These are phyloP conservation scores for Chaetogeoica ovagalla DNA, from an alignment of 2,888 invertebrate species.

Conservation along the genomic window DNA sequence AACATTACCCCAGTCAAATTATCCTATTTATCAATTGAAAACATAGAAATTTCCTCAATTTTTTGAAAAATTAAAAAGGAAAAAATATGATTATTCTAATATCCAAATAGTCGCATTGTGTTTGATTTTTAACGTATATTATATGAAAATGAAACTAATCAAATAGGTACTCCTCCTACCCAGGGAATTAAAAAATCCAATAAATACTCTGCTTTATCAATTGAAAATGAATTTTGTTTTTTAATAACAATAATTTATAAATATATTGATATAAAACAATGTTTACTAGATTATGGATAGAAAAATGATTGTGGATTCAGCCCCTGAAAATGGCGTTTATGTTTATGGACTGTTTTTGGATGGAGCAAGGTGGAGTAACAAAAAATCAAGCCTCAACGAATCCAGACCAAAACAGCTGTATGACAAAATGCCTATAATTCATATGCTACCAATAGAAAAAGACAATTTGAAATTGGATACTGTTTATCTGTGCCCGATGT, in stretches of 20 bases:
- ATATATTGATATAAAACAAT: constrained; percentile 2
- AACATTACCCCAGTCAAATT: no score
- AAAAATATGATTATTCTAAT: no score
- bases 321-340: constrained; percentile 68
- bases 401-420: constrained; percentile 79
- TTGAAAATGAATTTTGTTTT: no score
- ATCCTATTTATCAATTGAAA: no score
- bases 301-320: constrained; percentile 17
- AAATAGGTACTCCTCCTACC: no score
- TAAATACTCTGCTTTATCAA: no score
- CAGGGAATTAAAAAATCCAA: no score
- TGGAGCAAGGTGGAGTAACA: constrained; percentile 82
- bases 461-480: constrained; percentile 63
- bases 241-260: background rate
- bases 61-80: no score
- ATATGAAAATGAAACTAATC: no score
- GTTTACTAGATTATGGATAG: constrained; percentile 40
- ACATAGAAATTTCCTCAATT: no score
- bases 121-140: no score
- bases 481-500: constrained; percentile 75
- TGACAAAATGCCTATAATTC: constrained; percentile 77
- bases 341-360: constrained; percentile 79
- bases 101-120: no score
- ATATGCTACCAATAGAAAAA: constrained; percentile 70
- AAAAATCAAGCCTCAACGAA: constrained; percentile 64